Evolutionary conservation across 2,797 vertebrate species (phyloP), one percentile per base, ranked within the genome.

Genomic region (Pseudochromis fuscus): DNA sequence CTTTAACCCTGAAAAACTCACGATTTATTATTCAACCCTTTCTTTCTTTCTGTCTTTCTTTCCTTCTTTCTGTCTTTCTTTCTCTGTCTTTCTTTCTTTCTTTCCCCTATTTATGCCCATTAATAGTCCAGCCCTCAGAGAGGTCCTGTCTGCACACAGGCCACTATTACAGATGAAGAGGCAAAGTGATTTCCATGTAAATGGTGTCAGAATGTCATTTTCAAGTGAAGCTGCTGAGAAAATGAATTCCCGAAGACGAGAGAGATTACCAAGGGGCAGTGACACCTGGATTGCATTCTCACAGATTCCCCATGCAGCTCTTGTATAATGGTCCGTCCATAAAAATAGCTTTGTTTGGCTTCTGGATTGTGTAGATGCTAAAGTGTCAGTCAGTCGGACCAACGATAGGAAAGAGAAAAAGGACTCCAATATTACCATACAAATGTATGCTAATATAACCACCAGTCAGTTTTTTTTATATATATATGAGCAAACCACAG

Each of bases 151-250:
- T 86, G 79, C 77, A 65, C 80, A 79, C 65, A 79, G 82, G 78
- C 87, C 84, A 64, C 80, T 77, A 80, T 89, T 83, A 86, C 83
- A 70, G 79, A 87, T 75, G 84, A 92, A 89, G 84, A 90, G 85
- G 81, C 84, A 87, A 84, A 88, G 86, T 89, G 90, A 94, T 94
- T 94, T 93, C 93, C 92, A 94, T 94, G 92, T 94, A 94, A 94
- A 94, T 94, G 84, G 87, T 92, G 89, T 89, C 87, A 88, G 91
- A 89, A 89, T 89, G 89, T 89, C 89, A 90, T 88, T 91, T 88
- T 85, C 78, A 82, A 89, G 88, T 76, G 86, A 89, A 87, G 88
- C 85, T 74, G 80, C 82, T 37, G 83, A 87, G 90, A 91, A 93
- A 94, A 94, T 93, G 88, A 91, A 92, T 94, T 92, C 83, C 78